Conservation (phyloP, 2,797 vertebrate genomes). For the Anas bernieri region DNA sequence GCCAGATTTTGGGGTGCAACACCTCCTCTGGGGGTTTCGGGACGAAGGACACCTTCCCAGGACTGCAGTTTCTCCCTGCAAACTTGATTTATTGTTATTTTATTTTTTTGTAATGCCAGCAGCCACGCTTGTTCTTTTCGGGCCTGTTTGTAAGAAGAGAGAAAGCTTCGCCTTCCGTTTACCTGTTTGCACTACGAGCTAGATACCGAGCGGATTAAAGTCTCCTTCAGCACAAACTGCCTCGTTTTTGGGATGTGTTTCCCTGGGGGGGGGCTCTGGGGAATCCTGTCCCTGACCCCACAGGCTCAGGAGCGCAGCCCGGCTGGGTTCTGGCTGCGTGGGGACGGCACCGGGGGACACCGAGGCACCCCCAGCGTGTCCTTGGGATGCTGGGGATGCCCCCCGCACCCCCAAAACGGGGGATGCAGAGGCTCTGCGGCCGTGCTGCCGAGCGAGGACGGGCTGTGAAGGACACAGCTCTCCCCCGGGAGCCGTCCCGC, state of each 20-base stretch:
- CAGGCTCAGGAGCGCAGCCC: neutral
- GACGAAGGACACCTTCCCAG: neutral
- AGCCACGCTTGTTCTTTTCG: slow-evolving; percentile 18
- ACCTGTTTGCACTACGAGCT: slow-evolving; percentile 61
- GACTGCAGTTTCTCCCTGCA: neutral
- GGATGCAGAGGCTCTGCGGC: rapidly evolving
- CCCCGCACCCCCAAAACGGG: neutral
- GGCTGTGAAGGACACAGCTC: neutral
- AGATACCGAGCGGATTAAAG: slow-evolving; percentile 54
- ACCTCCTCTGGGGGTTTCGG: neutral
- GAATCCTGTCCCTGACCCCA: neutral
- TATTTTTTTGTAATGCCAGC: neutral
- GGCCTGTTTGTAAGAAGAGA: neutral
- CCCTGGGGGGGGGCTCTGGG: no score
- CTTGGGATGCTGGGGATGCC: no score
- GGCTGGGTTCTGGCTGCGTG: no score
- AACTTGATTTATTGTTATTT: neutral
- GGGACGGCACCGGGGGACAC: no score
- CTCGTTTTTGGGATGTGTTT: neutral
- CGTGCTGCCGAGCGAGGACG: neutral
- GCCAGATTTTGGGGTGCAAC: neutral
- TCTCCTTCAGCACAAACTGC: slow-evolving; percentile 29
- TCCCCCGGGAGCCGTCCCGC: neutral
- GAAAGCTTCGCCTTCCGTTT: slow-evolving; percentile 67
- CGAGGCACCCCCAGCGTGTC: no score